Percentiles rank a stretch among this genome's conserved stretches.
Evolutionary conservation across 1,140 invertebrate genomes (phyloP).

Genomic region (Luehdorfia chinensis): DNA sequence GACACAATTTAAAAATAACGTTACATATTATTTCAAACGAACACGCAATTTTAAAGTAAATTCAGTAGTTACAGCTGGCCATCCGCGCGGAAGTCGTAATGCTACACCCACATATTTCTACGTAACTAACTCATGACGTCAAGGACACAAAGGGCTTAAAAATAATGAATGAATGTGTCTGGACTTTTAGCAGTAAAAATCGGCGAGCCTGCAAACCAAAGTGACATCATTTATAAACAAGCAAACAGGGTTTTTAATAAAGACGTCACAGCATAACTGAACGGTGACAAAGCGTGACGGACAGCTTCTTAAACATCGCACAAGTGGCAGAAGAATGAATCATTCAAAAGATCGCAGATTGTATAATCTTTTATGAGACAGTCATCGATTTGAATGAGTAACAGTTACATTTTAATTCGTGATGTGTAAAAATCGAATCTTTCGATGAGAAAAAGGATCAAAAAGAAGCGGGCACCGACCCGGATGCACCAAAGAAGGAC

Average conservation of each 20-base stretch:
- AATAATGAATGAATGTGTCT: conserved; percentile 5
- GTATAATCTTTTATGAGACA: conserved; percentile 19
- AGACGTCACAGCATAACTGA: conserved; percentile 40
- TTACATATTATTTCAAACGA: conserved; percentile 9
- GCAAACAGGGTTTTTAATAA: conserved; percentile 21
- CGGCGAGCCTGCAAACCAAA: conserved; percentile 25
- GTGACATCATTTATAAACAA: conserved; percentile 43
- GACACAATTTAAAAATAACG: conserved; percentile 12
- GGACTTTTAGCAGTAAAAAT: conserved; percentile 11
- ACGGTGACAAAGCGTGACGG: conserved; percentile 34
- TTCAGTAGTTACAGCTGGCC: background rate
- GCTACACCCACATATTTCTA: conserved; percentile 11
- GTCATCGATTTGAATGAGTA: conserved; percentile 10
- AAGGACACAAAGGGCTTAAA: conserved; percentile 8
- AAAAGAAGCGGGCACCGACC: conserved; percentile 6
- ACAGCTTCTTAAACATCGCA: conserved; percentile 19
- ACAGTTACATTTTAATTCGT: background rate
- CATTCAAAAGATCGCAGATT: conserved; percentile 23
- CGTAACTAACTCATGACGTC: conserved; percentile 19
- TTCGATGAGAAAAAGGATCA: background rate
- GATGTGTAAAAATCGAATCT: background rate
- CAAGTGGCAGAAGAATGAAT: conserved; percentile 28
- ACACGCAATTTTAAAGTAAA: conserved; percentile 14
- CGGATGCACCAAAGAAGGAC: conserved; percentile 10
- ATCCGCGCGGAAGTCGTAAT: background rate